These are phyloP conservation scores for Pachyrhynchus sulphureomaculatus DNA, from an alignment of 1,140 invertebrate species.

Conservation along the genomic window DNA sequence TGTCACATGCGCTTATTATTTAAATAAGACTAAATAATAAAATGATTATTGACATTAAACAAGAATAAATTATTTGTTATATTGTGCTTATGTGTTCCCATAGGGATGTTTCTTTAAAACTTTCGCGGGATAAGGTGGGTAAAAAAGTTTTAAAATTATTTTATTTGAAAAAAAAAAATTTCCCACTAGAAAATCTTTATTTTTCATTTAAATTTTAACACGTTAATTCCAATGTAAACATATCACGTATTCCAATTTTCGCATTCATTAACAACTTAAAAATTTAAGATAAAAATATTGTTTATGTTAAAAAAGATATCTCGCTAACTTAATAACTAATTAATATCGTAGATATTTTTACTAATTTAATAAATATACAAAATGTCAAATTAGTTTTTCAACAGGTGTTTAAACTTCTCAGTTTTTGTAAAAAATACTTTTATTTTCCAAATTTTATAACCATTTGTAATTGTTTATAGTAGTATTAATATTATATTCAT, in stretches of 20 bases:
- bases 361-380: too few relatives aligned
- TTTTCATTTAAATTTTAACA: not conserved
- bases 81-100: slow-evolving; percentile 1
- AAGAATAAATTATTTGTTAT: not conserved
- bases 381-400: too few relatives aligned
- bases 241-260: slow-evolving; percentile 7
- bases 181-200: not conserved
- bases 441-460: too few relatives aligned
- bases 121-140: slow-evolving; percentile 15
- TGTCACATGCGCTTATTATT: slow-evolving; percentile 40
- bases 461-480: too few relatives aligned
- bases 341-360: too few relatives aligned
- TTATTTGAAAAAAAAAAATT: not conserved
- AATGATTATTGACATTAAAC: slow-evolving; percentile 25
- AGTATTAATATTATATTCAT: too few relatives aligned
- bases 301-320: not conserved
- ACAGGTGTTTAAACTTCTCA: too few relatives aligned
- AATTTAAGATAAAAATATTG: not conserved
- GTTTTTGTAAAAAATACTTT: too few relatives aligned
- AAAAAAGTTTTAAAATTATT: not conserved
- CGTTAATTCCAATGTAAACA: slow-evolving; percentile 12
- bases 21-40: slow-evolving; percentile 33
- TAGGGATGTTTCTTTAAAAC: not conserved
- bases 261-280: not conserved
- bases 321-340: too few relatives aligned